Percentiles rank a stretch among this genome's conserved stretches.
Conservation (phyloP, 2,113 vertebrate genomes). For the Cranoglanis bouderius region DNA sequence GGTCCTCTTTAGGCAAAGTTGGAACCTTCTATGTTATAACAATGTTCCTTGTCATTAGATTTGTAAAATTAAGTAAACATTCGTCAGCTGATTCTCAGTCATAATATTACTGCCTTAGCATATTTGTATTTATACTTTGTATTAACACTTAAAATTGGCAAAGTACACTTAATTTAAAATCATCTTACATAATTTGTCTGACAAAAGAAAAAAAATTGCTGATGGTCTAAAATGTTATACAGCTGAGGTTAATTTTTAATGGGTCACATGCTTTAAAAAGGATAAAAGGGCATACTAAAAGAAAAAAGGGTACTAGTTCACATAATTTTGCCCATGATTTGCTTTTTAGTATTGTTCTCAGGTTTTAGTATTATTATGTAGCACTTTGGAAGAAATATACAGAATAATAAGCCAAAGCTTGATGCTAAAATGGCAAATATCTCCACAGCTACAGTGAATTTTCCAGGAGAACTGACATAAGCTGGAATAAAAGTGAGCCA, state of each 20-base stretch:
- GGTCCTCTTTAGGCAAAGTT: neutral
- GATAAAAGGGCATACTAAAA: neutral
- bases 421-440: slow-evolving; percentile 75
- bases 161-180: neutral
- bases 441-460: slow-evolving; percentile 70
- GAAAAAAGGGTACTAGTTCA: neutral
- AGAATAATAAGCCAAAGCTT: slow-evolving; percentile 67
- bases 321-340: slow-evolving; percentile 25
- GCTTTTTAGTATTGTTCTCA: slow-evolving; percentile 31
- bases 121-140: neutral
- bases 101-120: neutral
- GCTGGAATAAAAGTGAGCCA: slow-evolving; percentile 75
- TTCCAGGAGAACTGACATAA: slow-evolving; percentile 74
- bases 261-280: neutral
- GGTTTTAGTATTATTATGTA: slow-evolving; percentile 32
- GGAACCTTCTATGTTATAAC: neutral
- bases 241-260: neutral
- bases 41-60: neutral
- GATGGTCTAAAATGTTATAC: neutral
- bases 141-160: neutral
- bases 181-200: neutral
- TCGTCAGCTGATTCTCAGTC: neutral
- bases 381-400: slow-evolving; percentile 53
- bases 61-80: neutral
- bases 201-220: neutral